These are phyloP conservation scores for Sebastiscus albofasciatus DNA, from an alignment of 2,797 vertebrate species.

Conservation along the genomic window DNA sequence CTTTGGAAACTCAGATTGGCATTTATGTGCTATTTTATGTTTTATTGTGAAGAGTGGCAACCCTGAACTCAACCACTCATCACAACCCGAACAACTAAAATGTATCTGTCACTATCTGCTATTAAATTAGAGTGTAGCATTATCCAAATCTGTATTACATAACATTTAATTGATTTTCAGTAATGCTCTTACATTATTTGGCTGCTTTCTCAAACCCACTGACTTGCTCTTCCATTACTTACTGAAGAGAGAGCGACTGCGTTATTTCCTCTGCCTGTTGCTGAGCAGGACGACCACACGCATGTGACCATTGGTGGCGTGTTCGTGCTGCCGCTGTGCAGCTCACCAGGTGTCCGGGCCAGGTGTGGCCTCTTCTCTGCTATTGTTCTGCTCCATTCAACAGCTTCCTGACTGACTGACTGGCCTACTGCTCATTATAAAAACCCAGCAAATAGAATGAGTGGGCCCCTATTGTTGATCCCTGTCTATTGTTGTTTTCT, in stretches of 20 bases:
- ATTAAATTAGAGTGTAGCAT: not conserved
- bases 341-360: constrained; percentile 72
- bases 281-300: constrained; percentile 13
- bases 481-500: constrained; percentile 36
- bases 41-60: not conserved
- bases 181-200: not conserved
- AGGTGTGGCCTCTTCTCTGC: constrained; percentile 71
- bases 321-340: constrained; percentile 51
- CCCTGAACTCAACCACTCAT: not conserved
- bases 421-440: constrained; percentile 43
- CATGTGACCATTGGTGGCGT: constrained; percentile 37
- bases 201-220: not conserved
- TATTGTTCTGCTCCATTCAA: constrained; percentile 71
- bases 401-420: constrained; percentile 69
- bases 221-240: not conserved
- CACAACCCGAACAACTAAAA: not conserved
- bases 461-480: constrained; percentile 28
- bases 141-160: not conserved
- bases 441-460: constrained; percentile 46
- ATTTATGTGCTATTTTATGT: not conserved
- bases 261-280: constrained; percentile 29
- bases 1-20: not conserved
- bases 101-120: not conserved
- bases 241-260: not conserved
- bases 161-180: not conserved